Percentiles rank a stretch among this genome's conserved stretches.
These are phyloP conservation scores for Phasianus colchicus DNA, from an alignment of 2,113 vertebrate genomes.

Conservation along the genomic window DNA sequence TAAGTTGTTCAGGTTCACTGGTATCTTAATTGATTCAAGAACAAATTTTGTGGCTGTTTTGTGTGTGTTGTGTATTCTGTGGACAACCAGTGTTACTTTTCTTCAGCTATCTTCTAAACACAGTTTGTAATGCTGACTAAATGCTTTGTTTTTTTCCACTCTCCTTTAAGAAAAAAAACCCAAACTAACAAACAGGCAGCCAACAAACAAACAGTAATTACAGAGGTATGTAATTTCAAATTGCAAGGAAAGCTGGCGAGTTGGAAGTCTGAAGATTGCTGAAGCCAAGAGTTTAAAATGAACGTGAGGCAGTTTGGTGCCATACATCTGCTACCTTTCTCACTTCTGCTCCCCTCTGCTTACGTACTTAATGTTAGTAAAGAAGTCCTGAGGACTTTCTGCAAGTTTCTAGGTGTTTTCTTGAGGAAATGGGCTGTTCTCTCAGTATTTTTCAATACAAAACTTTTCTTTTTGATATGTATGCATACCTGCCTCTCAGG, in stretches of 20 bases:
- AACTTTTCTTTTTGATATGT: not conserved
- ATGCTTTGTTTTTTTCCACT: not conserved
- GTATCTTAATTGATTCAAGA: not conserved
- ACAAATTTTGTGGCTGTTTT: not conserved
- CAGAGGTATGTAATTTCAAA: conserved; percentile 36
- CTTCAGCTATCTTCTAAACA: not conserved
- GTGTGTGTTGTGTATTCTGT: not conserved
- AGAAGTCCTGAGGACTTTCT: not conserved
- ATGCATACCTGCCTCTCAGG: not conserved
- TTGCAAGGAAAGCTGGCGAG: conserved; percentile 40
- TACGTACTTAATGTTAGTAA: not conserved
- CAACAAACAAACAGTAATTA: conserved; percentile 29
- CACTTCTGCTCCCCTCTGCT: not conserved
- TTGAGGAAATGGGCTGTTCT: not conserved
- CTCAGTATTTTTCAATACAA: not conserved
- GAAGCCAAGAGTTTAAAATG: conserved; percentile 23
- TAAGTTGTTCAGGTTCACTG: not conserved
- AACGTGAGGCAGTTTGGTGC: not conserved
- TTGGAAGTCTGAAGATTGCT: conserved; percentile 13
- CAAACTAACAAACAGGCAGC: too few species aligned
- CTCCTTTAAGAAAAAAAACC: not conserved
- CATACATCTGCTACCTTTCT: not conserved
- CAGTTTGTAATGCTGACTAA: not conserved
- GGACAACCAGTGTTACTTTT: not conserved
- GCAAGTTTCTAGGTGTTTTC: not conserved